Conservation (phyloP, 2,888 invertebrate genomes). For the Napeogenes inachia region DNA sequence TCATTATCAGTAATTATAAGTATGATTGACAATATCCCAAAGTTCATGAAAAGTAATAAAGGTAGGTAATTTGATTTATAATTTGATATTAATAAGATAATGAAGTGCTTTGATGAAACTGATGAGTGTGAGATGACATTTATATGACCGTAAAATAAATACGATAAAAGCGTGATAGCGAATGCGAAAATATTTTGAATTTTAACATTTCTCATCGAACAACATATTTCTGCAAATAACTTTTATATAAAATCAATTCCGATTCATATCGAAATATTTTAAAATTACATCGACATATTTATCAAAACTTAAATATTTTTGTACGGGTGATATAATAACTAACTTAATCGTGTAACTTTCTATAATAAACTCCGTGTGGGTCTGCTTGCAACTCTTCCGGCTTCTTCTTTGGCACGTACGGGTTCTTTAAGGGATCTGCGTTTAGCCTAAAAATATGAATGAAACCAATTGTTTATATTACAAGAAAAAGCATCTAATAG, state of each 20-base stretch:
- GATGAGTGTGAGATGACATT: background rate
- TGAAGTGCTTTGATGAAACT: conserved; percentile 8
- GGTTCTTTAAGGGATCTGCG: conserved; percentile 87
- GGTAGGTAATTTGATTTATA: too few relatives aligned
- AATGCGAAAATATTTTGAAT: background rate
- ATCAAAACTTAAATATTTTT: background rate
- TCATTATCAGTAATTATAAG: too few relatives aligned
- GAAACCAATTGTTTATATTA: too few relatives aligned
- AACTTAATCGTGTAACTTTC: conserved; percentile 29
- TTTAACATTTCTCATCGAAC: background rate
- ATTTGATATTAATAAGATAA: conserved; percentile 6
- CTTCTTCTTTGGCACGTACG: conserved; percentile 85
- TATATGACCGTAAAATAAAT: background rate
- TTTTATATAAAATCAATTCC: too few relatives aligned
- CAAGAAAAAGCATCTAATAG: too few relatives aligned
- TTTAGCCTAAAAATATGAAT: conserved; percentile 79
- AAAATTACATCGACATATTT: too few relatives aligned
- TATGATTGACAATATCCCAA: too few relatives aligned
- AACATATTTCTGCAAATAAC: too few relatives aligned
- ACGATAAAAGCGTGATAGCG: background rate
- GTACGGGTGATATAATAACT: conserved; percentile 14
- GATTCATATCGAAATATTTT: too few relatives aligned
- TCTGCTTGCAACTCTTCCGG: conserved; percentile 61
- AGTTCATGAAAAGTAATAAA: too few relatives aligned
- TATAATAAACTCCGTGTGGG: conserved; percentile 35